Evolutionary conservation across 2,797 vertebrate species (phyloP).

Genomic region (Clarias platycephalus): DNA sequence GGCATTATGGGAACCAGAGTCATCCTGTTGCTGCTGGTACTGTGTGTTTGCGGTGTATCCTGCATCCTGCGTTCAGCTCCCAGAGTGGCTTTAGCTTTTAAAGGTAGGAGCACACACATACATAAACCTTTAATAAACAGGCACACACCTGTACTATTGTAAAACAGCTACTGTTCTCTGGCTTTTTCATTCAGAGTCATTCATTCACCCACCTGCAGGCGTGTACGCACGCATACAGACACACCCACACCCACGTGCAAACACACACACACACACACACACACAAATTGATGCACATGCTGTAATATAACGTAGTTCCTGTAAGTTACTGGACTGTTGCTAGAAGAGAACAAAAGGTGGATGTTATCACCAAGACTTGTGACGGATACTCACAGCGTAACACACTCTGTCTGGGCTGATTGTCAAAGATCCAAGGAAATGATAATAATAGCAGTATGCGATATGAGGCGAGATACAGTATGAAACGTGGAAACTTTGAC

Average conservation of each 20-base stretch:
- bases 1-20: slow-evolving; percentile 67
- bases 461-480: background rate
- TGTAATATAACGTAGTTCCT: slow-evolving; percentile 62
- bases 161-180: slow-evolving; percentile 36
- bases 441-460: slow-evolving; percentile 27
- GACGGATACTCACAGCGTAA: slow-evolving; percentile 33
- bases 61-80: slow-evolving; percentile 74
- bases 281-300: slow-evolving; percentile 57
- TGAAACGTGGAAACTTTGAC: slow-evolving; percentile 28
- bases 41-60: slow-evolving; percentile 70
- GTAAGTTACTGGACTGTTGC: slow-evolving; percentile 66
- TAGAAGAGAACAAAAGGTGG: slow-evolving; percentile 77
- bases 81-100: slow-evolving; percentile 76
- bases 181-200: slow-evolving; percentile 27
- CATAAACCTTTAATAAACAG: slow-evolving; percentile 37
- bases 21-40: slow-evolving; percentile 70
- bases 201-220: slow-evolving; percentile 31
- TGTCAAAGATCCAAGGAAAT: slow-evolving; percentile 28
- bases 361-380: slow-evolving; percentile 63
- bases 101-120: slow-evolving; percentile 68
- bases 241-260: slow-evolving; percentile 24
- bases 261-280: slow-evolving; percentile 32
- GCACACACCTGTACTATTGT: slow-evolving; percentile 28
- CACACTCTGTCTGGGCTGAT: slow-evolving; percentile 36
- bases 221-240: background rate